phyloP scores from a whole-genome alignment of 2,113 vertebrate species.

The Saiga tatarica region DNA sequence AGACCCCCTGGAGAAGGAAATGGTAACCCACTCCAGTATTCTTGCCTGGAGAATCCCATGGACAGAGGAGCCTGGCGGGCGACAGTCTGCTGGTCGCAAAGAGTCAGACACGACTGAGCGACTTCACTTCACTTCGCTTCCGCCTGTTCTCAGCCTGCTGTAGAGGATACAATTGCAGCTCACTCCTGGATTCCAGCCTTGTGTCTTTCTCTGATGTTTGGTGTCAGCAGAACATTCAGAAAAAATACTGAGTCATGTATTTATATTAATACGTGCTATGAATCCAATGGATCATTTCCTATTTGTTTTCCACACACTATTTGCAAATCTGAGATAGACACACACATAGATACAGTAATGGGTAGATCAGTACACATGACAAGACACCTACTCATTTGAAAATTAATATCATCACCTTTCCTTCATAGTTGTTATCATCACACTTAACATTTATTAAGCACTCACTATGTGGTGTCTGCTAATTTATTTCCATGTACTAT shows the following conservation, averaged over 20 bases:
- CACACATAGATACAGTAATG: background rate
- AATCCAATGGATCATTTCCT: conserved; percentile 28
- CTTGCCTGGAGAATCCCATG: too few relatives aligned
- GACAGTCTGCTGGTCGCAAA: too few relatives aligned
- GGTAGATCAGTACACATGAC: background rate
- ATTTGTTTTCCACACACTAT: background rate
- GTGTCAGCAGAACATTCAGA: conserved; percentile 60
- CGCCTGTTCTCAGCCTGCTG: conserved; percentile 58
- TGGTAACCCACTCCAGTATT: too few relatives aligned
- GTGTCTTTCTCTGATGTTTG: conserved; percentile 41
- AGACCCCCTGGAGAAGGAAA: too few relatives aligned
- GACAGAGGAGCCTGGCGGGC: too few relatives aligned
- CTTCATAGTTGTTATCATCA: background rate
- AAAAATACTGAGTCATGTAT: conserved; percentile 50
- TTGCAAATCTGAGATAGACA: background rate
- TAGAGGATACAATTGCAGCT: background rate
- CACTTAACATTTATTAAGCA: background rate
- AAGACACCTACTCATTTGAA: background rate
- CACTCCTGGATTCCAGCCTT: conserved; percentile 17
- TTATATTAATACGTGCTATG: background rate
- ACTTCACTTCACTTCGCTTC: background rate
- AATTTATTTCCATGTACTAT: background rate
- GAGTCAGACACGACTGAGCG: too few relatives aligned
- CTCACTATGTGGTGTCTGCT: background rate
- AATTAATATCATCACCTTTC: background rate